phyloP scores from a whole-genome alignment of 2,888 invertebrate species.

The Frankliniella intonsa region DNA sequence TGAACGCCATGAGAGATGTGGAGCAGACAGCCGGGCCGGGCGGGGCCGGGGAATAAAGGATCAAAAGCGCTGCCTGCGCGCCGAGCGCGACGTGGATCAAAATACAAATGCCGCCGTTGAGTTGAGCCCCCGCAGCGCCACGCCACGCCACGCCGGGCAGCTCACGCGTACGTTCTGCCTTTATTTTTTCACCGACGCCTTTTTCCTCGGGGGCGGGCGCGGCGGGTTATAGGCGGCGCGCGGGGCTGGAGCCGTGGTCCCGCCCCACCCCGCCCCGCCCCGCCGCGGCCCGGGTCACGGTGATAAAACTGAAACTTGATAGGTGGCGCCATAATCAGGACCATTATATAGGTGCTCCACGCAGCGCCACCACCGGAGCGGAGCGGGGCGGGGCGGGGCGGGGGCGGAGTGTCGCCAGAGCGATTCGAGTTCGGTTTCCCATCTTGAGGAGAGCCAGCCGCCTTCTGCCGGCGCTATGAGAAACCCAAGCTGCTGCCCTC shows the following conservation, averaged over 20 bases:
- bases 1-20: no score
- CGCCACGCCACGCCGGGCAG: not conserved
- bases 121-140: not conserved
- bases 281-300: not conserved
- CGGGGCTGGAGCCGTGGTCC: not conserved
- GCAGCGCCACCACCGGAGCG: not conserved
- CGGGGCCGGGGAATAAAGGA: not conserved
- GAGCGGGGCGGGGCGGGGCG: not conserved
- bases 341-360: constrained; percentile 2
- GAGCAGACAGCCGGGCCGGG: not conserved
- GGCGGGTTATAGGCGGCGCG: not conserved
- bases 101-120: no score
- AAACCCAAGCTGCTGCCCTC: no score
- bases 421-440: no score
- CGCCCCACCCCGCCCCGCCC: no score
- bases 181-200: no score
- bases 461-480: no score
- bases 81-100: not conserved
- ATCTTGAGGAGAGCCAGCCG: no score
- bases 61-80: not conserved
- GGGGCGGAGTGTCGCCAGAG: not conserved
- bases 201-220: not conserved
- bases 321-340: constrained; percentile 12
- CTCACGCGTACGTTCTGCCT: not conserved
- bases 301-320: constrained; percentile 3